Evolutionary conservation across 37 sponge, comb jelly and placozoan species (phyloP).

Genomic region (Spongilla lacustris): DNA sequence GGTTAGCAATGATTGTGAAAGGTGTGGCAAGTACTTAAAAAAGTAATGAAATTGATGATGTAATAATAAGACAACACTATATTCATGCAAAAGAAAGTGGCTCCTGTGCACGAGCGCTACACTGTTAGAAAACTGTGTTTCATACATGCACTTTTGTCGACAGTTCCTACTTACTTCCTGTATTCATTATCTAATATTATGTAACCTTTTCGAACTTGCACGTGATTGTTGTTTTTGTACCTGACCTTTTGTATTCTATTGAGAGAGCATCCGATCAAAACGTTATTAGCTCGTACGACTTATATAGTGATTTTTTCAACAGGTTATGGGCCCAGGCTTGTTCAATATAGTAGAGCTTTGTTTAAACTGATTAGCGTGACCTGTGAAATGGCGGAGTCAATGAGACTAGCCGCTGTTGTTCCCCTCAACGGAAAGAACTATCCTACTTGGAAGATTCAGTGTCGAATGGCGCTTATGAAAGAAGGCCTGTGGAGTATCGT

Average conservation of each 20-base stretch:
- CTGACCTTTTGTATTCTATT: too few species aligned
- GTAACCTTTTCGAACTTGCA: background rate
- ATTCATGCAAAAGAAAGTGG: too few species aligned
- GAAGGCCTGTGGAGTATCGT: slow-evolving; percentile 62
- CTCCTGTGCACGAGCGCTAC: too few species aligned
- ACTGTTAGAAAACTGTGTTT: slow-evolving; percentile 34
- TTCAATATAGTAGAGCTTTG: background rate
- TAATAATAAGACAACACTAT: too few species aligned
- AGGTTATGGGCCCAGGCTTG: slow-evolving; percentile 17
- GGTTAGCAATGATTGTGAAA: too few species aligned
- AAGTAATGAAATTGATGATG: too few species aligned
- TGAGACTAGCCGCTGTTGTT: slow-evolving; percentile 24
- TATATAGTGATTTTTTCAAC: background rate
- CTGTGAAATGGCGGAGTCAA: background rate
- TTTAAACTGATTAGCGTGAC: background rate
- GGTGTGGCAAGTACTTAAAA: too few species aligned
- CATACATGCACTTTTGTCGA: slow-evolving; percentile 6
- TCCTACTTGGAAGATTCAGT: slow-evolving; percentile 67
- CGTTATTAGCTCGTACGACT: background rate
- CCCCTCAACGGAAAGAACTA: slow-evolving; percentile 59
- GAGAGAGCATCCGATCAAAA: too few species aligned
- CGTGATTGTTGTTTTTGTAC: too few species aligned
- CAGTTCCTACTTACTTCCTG: background rate
- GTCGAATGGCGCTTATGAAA: slow-evolving; percentile 55
- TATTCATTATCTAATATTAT: slow-evolving; percentile 1